Conservation (phyloP, 2,797 vertebrate genomes). For the Gallinago solitaria region DNA sequence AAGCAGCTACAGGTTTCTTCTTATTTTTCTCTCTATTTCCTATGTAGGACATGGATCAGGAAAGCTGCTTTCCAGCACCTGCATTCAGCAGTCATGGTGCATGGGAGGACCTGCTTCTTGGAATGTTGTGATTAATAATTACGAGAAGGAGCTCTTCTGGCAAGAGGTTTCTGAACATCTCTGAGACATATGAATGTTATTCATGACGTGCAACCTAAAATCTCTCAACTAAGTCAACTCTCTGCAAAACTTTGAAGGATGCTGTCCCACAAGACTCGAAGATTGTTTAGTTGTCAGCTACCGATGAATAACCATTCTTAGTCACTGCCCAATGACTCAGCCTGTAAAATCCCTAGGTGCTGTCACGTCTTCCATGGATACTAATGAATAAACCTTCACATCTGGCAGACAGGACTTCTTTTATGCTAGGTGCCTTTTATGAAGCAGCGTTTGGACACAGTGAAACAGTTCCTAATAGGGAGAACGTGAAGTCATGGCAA, state of each 20-base stretch:
- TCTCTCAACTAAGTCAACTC: slow-evolving; percentile 9
- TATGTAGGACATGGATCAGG: not conserved
- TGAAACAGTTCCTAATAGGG: not conserved
- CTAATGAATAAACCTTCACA: slow-evolving; percentile 11
- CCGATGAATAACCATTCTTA: slow-evolving; percentile 5
- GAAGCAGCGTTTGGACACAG: not conserved
- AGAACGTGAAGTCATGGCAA: not conserved
- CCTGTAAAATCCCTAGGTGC: not conserved
- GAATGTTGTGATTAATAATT: slow-evolving; percentile 21
- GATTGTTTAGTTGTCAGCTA: slow-evolving; percentile 33
- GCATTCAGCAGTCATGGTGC: not conserved
- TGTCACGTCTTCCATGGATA: not conserved
- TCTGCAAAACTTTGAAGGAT: slow-evolving; percentile 1
- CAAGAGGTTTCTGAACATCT: not conserved
- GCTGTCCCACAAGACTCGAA: not conserved
- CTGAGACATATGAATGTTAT: slow-evolving; percentile 25
- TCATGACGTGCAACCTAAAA: slow-evolving; percentile 10
- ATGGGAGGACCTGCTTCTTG: not conserved
- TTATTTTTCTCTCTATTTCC: not conserved
- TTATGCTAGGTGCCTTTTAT: not conserved
- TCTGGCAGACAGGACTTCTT: slow-evolving; percentile 8
- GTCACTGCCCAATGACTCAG: slow-evolving; percentile 49
- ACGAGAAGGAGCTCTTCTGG: not conserved
- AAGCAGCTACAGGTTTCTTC: not conserved
- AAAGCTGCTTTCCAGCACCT: not conserved